A percentile compares a stretch with the other conserved stretches of the same genome.
phyloP scores from a whole-genome alignment of 1,140 invertebrate genomes.

The Lamellibrachia luymesi region DNA sequence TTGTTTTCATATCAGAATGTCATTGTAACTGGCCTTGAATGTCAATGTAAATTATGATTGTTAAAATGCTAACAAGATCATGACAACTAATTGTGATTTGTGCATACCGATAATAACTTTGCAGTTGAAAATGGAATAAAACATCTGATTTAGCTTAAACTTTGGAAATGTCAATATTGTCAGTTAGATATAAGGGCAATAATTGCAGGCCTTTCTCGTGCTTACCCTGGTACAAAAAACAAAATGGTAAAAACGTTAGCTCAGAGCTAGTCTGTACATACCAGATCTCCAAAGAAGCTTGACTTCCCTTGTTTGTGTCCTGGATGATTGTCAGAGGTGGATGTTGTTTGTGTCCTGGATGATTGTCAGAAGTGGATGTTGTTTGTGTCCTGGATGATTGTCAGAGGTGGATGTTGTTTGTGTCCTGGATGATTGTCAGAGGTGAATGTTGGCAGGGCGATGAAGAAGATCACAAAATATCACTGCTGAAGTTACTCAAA shows the following conservation, averaged over 20 bases:
- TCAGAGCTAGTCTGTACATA: not conserved
- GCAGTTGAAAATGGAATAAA: not conserved
- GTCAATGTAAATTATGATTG: not conserved
- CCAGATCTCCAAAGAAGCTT: not conserved
- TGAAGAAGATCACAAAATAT: not conserved
- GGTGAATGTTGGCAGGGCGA: not conserved
- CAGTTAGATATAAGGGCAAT: not conserved
- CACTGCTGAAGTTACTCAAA: not conserved
- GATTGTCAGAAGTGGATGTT: not conserved
- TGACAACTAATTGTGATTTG: not conserved
- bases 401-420: not conserved
- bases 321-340: not conserved
- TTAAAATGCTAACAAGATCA: not conserved
- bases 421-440: not conserved
- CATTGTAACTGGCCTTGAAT: not conserved
- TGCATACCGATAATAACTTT: not conserved
- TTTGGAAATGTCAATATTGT: not conserved
- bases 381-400: not conserved
- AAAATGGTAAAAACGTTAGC: not conserved
- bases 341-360: not conserved
- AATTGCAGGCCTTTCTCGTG: not conserved
- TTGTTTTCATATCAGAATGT: not conserved
- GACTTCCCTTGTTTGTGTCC: not conserved
- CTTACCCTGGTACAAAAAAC: not conserved
- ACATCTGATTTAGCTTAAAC: constrained; percentile 5